These are phyloP conservation scores for Netelia inedita DNA, from an alignment of 2,888 invertebrate genomes.

Conservation along the genomic window DNA sequence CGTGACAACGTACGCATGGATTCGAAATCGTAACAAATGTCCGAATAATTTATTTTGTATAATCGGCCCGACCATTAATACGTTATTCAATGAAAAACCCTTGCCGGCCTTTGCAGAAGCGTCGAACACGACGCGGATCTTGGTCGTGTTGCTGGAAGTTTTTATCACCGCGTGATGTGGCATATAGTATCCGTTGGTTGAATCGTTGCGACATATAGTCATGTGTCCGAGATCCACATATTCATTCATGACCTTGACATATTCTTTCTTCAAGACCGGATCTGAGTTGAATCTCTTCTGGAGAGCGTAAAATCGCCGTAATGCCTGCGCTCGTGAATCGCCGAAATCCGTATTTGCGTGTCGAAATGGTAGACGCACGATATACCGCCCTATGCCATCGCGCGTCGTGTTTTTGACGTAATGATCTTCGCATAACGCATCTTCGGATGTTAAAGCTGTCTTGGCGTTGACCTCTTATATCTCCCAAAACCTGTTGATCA, in stretches of 20 bases:
- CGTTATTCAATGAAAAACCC: conserved; percentile 15
- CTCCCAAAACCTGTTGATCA: conserved; percentile 36
- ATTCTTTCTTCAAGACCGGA: conserved; percentile 23
- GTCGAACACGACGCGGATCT: conserved; percentile 40
- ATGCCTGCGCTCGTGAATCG: conserved; percentile 43
- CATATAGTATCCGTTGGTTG: conserved; percentile 42
- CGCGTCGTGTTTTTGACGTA: conserved; percentile 34
- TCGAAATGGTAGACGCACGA: conserved; percentile 53
- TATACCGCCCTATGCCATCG: conserved; percentile 32
- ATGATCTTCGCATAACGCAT: conserved; percentile 45
- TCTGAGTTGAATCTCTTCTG: conserved; percentile 12
- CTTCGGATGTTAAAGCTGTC: background rate
- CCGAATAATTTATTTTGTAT: conserved; percentile 29
- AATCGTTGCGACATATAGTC: conserved; percentile 9
- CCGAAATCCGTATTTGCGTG: conserved; percentile 29
- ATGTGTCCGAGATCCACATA: conserved; percentile 51
- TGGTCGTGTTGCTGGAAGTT: conserved; percentile 35
- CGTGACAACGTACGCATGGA: conserved; percentile 53
- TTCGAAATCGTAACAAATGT: conserved; percentile 42
- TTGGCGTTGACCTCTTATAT: conserved; percentile 38
- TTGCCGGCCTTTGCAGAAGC: conserved; percentile 18
- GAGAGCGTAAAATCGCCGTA: conserved; percentile 24
- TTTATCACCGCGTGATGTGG: conserved; percentile 61
- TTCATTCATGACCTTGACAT: conserved; percentile 38
- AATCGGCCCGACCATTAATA: conserved; percentile 32